Evolutionary conservation across 2,888 invertebrate species (phyloP), one percentile per base, ranked within the genome.

Genomic region (Erynnis tages): DNA sequence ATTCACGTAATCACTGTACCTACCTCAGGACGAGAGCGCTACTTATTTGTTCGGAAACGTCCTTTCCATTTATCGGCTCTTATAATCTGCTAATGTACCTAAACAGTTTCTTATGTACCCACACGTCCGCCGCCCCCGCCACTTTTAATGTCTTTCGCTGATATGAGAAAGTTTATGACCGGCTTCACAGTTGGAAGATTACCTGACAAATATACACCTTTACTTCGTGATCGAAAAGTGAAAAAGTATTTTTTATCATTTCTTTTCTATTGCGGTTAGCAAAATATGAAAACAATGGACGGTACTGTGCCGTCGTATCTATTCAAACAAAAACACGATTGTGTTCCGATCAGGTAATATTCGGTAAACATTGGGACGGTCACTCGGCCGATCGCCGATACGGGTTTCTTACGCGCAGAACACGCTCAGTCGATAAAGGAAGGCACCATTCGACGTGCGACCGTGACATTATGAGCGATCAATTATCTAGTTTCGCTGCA

Each of bases 51-150:
- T 47, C 43, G 27, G 32, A 53, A 47, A 47, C 29, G 41, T 35
- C 46, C 47, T 53, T 47, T 23, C 25, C 47, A 47, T 47, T 47
- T 53, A 53, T 53, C 41, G 45, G 29, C 41, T 53, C 29, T 29
- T n/a, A 41, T 47, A 46, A 47, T 45, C 44, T 45, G 38, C 38
- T 53, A 38, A 45, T 45, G 52, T 53, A n/a, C n/a, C n/a, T n/a
- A 38, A 53, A 45, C 44, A 45, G 25, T 53, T 53, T 40, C 45
- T 45, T 49, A 27, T 17, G 25, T 23, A 37, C 44, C 30, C 45
- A 21, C 37, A 30, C 25, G 25, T 30, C 30, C 10, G 8, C 52
- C 37, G 21, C 30, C 38, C 21, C 37, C 30, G 17, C 23, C 11
- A 45, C 27, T 38, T 44, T 37, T 38, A 37, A 52, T 21, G 44